Evolutionary conservation across 2,113 vertebrate species (phyloP).

Genomic region (Oostethus manadensis): DNA sequence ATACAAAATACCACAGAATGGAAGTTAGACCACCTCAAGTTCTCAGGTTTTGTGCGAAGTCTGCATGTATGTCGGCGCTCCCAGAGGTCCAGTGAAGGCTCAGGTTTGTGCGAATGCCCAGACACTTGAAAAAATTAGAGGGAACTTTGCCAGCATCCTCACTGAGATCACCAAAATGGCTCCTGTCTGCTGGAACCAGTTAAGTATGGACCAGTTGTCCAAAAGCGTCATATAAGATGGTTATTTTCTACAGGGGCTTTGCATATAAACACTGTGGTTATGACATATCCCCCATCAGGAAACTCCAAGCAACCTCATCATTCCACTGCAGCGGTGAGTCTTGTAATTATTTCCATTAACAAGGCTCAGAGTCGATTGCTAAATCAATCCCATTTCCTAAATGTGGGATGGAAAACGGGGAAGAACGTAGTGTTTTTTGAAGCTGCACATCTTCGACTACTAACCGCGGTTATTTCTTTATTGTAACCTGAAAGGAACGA

Average conservation of each 20-base stretch:
- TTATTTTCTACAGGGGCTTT: conserved; percentile 15
- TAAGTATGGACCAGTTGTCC: conserved; percentile 27
- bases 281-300: conserved; percentile 16
- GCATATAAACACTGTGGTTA: conserved; percentile 30
- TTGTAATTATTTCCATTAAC: conserved; percentile 26
- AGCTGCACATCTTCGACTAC: background rate
- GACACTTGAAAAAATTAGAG: too few relatives aligned
- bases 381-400: conserved; percentile 11
- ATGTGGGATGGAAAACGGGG: conserved; percentile 12
- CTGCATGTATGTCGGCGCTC: too few relatives aligned
- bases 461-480: background rate
- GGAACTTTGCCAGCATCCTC: background rate
- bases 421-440: conserved; percentile 1
- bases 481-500: conserved; percentile 2
- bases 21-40: too few relatives aligned
- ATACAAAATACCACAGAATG: too few relatives aligned
- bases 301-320: conserved; percentile 19
- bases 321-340: conserved; percentile 29
- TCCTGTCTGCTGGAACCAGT: conserved; percentile 11
- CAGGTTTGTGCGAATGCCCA: too few relatives aligned
- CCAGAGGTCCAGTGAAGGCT: too few relatives aligned
- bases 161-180: background rate
- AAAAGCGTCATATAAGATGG: conserved; percentile 26
- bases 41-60: too few relatives aligned
- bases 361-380: conserved; percentile 22